A percentile compares a stretch with the other conserved stretches of the same genome.
phyloP scores from a whole-genome alignment of 30 jellyfish, hydroid and myxozoan genomes.

The Hydractinia symbiolongicarpus region DNA sequence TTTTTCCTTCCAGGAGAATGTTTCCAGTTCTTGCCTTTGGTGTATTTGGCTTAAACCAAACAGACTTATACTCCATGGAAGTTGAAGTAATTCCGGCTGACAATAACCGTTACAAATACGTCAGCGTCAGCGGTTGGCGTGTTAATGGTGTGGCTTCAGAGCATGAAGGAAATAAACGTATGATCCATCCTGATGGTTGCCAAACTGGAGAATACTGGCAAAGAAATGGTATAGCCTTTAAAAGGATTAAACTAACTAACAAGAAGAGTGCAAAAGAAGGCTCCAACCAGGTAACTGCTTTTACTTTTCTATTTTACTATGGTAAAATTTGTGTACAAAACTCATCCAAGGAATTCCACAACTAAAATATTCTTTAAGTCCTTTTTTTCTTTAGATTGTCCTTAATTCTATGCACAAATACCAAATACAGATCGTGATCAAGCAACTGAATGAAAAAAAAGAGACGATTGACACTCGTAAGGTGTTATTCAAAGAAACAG shows the following conservation, averaged over 20 bases:
- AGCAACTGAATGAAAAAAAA: neutral
- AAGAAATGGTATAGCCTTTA: slow-evolving; percentile 36
- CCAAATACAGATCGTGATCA: slow-evolving; percentile 12
- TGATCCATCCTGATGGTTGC: slow-evolving; percentile 40
- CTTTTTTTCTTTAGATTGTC: slow-evolving; percentile 20
- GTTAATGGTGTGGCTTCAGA: slow-evolving; percentile 29
- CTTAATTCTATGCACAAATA: slow-evolving; percentile 42
- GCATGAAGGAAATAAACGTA: slow-evolving; percentile 7
- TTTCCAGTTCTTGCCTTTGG: slow-evolving; percentile 35
- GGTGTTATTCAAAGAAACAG: slow-evolving; percentile 32
- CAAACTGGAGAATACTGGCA: slow-evolving; percentile 44
- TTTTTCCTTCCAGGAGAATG: slow-evolving; percentile 23
- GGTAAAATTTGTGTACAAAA: neutral
- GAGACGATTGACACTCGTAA: neutral
- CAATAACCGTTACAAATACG: slow-evolving; percentile 24
- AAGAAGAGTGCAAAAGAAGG: slow-evolving; percentile 21
- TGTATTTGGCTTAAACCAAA: neutral
- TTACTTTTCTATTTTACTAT: no score
- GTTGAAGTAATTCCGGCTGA: slow-evolving; percentile 34
- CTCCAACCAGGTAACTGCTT: slow-evolving; percentile 21
- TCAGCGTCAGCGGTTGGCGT: slow-evolving; percentile 25
- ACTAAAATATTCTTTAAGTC: neutral
- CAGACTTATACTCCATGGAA: slow-evolving; percentile 22
- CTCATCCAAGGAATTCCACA: neutral
- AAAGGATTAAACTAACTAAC: slow-evolving; percentile 23